Conservation (phyloP, 2,797 vertebrate species). For the Cichlasoma orientale region DNA sequence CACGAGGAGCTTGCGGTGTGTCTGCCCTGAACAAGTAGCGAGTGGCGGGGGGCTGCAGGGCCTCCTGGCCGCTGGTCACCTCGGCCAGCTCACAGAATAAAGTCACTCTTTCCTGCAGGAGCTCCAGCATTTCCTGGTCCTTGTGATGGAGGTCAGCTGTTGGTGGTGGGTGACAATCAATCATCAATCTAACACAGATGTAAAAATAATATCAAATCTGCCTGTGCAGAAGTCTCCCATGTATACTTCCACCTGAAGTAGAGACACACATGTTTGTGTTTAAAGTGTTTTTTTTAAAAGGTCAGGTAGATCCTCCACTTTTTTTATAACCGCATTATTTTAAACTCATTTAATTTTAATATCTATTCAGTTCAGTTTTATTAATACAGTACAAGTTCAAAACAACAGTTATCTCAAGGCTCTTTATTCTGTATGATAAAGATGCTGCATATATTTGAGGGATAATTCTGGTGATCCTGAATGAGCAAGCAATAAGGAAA, state of each 20-base stretch:
- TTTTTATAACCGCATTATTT: not conserved
- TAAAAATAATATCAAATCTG: not conserved
- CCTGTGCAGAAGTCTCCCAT: not conserved
- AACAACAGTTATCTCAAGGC: not conserved
- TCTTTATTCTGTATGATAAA: no score
- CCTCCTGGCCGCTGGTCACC: slow-evolving; percentile 73
- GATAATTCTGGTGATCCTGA: no score
- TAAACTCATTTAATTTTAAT: not conserved
- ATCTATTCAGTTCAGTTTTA: rapidly evolving
- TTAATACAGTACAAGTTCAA: not conserved
- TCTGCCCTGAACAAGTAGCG: slow-evolving; percentile 86
- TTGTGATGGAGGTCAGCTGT: slow-evolving; percentile 89
- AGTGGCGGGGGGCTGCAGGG: slow-evolving; percentile 60
- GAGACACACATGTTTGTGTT: not conserved
- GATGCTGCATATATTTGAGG: no score
- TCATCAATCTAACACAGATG: not conserved
- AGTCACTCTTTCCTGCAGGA: slow-evolving; percentile 88
- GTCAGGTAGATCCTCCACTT: rapidly evolving
- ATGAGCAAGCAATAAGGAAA: no score
- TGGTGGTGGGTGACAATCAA: not conserved
- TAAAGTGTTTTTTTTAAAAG: not conserved
- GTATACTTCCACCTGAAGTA: rapidly evolving
- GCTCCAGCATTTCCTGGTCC: slow-evolving; percentile 85
- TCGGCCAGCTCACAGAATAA: slow-evolving; percentile 88
- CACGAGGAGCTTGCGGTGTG: slow-evolving; percentile 81